Base-by-base conservation (phyloP, 2,797 vertebrate genomes). In the Lepidocolaptes lacrymiger region DNA sequence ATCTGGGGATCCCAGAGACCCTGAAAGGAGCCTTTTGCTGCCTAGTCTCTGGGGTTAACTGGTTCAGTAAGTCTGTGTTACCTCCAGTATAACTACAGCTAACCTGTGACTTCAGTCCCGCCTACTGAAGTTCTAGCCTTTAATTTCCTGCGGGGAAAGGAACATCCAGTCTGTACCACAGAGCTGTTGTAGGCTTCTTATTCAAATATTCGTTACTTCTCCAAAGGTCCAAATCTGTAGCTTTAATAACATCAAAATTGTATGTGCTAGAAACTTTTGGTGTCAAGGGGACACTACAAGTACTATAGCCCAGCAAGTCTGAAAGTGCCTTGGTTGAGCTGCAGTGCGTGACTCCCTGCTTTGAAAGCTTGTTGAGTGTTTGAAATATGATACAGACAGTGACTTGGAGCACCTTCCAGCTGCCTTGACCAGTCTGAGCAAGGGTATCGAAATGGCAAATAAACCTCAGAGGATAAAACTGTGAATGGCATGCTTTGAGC, bases 391-490 rank as follows among this genome's bases (percentile, higher is more conserved):
- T 86, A 72, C 46, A 61, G 68, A 63, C 21, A 44, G 91, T 66
- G 80, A 75, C 86, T 91, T 90, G 90, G 73, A 84, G 36, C 72
- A 68, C 54, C 64, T 92, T 93, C 85, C 85, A 93, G 85, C 89
- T 95, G 90, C 88, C 73, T 62, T 6, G 5, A 58, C 18, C 81
- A 55, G 55, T 73, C 85, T 66, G 55, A 95, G 76, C 82, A 59
- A 52, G 76, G 83, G 43, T 84, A 76, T 93, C 20, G 19, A 95
- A 96, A 95, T 73, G 85, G 93, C 90, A 95, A 89, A 79, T 44
- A 62, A 91, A 91, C 84, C 80, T 93, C 94, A 96, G 88, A 77
- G 91, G 94, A 93, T 94, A 95, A 69, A 93, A 93, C 63, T 76
- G 36, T 95, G 85, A 95, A 92, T 95, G 90, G 84, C 80, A 79